Evolutionary conservation across 2,797 vertebrate species (phyloP), one percentile per base, ranked within the genome.

Genomic region (Champsocephalus gunnari): DNA sequence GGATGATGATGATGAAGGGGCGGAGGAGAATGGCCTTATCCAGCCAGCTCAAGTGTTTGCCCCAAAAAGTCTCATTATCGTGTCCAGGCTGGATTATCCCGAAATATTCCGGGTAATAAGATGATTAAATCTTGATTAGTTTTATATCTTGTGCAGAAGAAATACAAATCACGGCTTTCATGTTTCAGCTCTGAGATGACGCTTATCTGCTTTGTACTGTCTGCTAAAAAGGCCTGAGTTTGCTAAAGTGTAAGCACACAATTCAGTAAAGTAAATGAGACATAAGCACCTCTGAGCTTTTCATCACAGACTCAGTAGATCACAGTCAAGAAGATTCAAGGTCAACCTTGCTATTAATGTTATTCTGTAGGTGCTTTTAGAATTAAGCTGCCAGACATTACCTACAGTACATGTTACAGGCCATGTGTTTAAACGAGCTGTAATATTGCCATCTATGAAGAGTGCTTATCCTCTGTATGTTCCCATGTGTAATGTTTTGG

Each of bases 1-100:
- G 75, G 96, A 97, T 89, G 96, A 96, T 89, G 96, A 96, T 67
- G 97, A 97, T 66, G 94, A 92, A 56, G 91, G 94, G 43, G 89
- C 80, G 21, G 94, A 94, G 71, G 96, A 97, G 47, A 94, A 96
- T 79, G 96, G 96, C 76, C 94, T 99, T 92, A 97, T 99, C 93
- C 97, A 97, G 14, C 98, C 98, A 75, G 97, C 98, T 79, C 96
- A 99, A 96, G 96, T 98, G 19, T 99, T 99, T 95, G 96, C 97
- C 90, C 98, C 98, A 81, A 99, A 99, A 94, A 98, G 98, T 92
- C 94, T 99, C 86, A 98, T 99, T 73, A 94, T 99, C 66, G 98
- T 99, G 58, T 98, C 98, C 91, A 96, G 97, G 92, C 93, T 99
- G 81, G 97, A 99, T 95, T 98, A 97, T 92, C 97, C 96, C 2